These are phyloP conservation scores for Carapus acus DNA, from an alignment of 2,797 vertebrate species.

Conservation along the genomic window DNA sequence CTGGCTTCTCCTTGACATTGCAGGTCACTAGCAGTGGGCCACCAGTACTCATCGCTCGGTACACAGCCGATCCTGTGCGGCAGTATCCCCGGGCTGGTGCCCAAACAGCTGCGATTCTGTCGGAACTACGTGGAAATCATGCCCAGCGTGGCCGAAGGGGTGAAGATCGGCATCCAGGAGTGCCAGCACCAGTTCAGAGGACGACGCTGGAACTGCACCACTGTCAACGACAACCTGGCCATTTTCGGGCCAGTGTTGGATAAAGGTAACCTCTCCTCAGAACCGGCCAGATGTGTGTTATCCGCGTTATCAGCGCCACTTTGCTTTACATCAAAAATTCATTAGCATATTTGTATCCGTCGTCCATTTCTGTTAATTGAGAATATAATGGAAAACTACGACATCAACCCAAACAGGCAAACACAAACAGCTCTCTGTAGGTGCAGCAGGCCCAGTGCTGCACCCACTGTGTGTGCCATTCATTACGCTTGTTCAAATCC, in stretches of 20 bases:
- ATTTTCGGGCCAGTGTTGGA: slow-evolving; percentile 97
- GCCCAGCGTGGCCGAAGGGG: slow-evolving; percentile 94
- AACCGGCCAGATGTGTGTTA: too few relatives aligned
- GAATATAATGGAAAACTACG: too few relatives aligned
- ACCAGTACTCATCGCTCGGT: slow-evolving; percentile 88
- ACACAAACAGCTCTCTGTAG: too few relatives aligned
- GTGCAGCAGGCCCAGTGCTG: slow-evolving; percentile 41
- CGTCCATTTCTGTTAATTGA: too few relatives aligned
- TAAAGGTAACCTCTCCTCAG: slow-evolving; percentile 78
- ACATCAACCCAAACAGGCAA: too few relatives aligned
- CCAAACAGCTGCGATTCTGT: slow-evolving; percentile 97
- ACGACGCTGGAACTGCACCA: slow-evolving; percentile 97
- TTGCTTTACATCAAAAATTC: too few relatives aligned
- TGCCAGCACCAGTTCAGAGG: slow-evolving; percentile 97
- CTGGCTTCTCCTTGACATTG: slow-evolving; percentile 19
- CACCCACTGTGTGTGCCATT: slow-evolving; percentile 49
- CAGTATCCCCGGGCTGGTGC: slow-evolving; percentile 93
- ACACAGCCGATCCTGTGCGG: slow-evolving; percentile 91
- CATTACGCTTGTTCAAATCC: slow-evolving; percentile 65
- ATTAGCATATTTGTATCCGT: too few relatives aligned
- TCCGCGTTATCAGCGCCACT: too few relatives aligned
- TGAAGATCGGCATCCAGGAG: slow-evolving; percentile 94
- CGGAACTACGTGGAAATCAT: slow-evolving; percentile 98
- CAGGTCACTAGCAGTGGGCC: slow-evolving; percentile 93
- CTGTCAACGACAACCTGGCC: slow-evolving; percentile 87